Evolutionary conservation across 2,888 invertebrate species (phyloP).

Genomic region (Nymphalis polychloros): DNA sequence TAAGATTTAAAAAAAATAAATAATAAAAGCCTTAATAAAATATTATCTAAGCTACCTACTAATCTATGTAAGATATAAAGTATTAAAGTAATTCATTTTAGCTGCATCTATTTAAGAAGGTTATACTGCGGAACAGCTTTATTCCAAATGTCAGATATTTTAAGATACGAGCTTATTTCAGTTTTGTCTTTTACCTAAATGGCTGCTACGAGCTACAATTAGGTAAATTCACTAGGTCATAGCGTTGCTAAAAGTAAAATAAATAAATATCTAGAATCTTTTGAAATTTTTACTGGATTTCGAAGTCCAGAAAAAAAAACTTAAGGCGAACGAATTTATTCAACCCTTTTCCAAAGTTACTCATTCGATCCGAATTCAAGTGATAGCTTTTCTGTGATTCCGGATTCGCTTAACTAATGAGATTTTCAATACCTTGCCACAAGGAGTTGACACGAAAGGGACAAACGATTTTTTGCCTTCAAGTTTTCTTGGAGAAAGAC

Average conservation of each 20-base stretch:
- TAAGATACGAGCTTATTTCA: too few species aligned
- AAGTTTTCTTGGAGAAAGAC: slow-evolving; percentile 9
- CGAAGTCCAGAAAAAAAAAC: neutral
- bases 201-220: too few species aligned
- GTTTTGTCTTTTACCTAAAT: too few species aligned
- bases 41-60: too few species aligned
- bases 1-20: too few species aligned
- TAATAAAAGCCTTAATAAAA: too few species aligned
- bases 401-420: slow-evolving; percentile 15
- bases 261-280: neutral
- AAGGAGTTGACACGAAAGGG: slow-evolving; percentile 12
- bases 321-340: neutral
- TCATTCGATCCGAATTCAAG: slow-evolving; percentile 12
- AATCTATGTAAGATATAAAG: too few species aligned
- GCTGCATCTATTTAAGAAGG: too few species aligned
- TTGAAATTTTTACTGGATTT: neutral
- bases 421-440: slow-evolving; percentile 18
- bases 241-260: neutral
- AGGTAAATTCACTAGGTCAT: too few species aligned
- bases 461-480: slow-evolving; percentile 12
- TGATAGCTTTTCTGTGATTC: slow-evolving; percentile 6
- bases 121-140: too few species aligned
- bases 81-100: too few species aligned
- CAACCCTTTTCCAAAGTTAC: slow-evolving; percentile 3
- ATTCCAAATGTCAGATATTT: too few species aligned